Evolutionary conservation across 2,888 invertebrate genomes (phyloP).

Genomic region (Nephrotoma flavescens): DNA sequence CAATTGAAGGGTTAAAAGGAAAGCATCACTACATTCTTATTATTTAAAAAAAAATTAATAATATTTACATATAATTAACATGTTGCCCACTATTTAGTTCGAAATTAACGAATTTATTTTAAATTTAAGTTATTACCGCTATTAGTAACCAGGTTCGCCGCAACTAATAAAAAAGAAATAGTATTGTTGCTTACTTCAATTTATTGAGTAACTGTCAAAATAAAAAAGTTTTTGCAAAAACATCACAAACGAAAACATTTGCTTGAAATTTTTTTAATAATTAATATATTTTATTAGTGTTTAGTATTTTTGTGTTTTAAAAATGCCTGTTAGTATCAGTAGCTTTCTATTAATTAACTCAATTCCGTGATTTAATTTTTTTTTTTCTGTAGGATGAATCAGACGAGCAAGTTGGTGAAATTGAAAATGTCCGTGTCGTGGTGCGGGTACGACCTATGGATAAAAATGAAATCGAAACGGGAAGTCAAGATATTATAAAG

Average conservation of each 20-base stretch:
- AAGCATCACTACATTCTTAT: too few relatives aligned
- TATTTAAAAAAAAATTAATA: too few relatives aligned
- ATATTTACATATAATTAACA: too few relatives aligned
- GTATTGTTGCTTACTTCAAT: background rate
- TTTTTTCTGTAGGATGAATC: conserved; percentile 10
- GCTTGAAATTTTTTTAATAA: background rate
- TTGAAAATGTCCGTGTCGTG: conserved; percentile 93
- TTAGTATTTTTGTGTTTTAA: background rate
- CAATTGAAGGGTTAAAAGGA: too few relatives aligned
- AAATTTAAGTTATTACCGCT: too few relatives aligned
- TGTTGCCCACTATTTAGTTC: too few relatives aligned
- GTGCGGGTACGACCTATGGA: conserved; percentile 90
- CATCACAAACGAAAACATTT: background rate
- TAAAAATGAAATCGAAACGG: conserved; percentile 61
- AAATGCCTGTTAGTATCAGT: background rate
- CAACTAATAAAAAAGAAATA: background rate
- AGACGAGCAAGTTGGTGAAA: conserved; percentile 35
- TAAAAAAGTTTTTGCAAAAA: background rate
- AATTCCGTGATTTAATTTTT: background rate
- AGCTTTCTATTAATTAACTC: background rate
- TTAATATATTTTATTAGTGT: background rate
- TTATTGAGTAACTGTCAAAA: background rate
- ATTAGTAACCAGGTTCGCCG: background rate
- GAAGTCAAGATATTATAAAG: conserved; percentile 55
- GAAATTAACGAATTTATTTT: too few relatives aligned